Evolutionary conservation across 2,113 vertebrate species (phyloP).

Genomic region (Oreamnos americanus): DNA sequence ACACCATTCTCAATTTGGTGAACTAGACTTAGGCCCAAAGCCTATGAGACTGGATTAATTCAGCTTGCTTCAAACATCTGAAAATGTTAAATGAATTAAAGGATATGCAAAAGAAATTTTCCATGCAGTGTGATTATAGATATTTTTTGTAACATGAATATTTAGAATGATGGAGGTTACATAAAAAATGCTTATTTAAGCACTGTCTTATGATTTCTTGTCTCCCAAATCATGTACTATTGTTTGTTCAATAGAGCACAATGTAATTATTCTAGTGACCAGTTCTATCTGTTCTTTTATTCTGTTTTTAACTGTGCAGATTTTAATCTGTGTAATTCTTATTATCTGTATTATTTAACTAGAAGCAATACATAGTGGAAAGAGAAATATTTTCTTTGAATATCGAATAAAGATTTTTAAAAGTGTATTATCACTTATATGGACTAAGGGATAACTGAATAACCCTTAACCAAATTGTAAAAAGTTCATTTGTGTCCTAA

Average conservation of each 20-base stretch:
- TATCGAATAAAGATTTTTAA: neutral
- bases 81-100: constrained; percentile 50
- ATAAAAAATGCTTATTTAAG: neutral
- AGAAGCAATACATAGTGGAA: neutral
- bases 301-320: neutral
- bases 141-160: constrained; percentile 2
- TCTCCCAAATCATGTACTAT: neutral
- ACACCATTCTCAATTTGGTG: neutral
- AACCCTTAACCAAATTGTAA: constrained; percentile 6
- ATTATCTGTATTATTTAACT: neutral
- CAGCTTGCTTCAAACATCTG: constrained; percentile 28
- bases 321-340: neutral
- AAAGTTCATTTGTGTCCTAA: constrained; percentile 10
- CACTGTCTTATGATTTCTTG: neutral
- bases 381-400: neutral
- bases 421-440: neutral
- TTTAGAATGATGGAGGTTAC: neutral
- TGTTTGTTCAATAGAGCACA: neutral
- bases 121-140: neutral
- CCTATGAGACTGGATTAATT: neutral
- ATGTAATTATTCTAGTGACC: neutral
- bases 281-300: neutral
- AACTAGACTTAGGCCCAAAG: neutral
- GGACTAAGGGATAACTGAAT: neutral
- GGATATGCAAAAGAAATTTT: neutral